phyloP scores from a whole-genome alignment of 2,888 invertebrate genomes.

The Epinotia ramella region DNA sequence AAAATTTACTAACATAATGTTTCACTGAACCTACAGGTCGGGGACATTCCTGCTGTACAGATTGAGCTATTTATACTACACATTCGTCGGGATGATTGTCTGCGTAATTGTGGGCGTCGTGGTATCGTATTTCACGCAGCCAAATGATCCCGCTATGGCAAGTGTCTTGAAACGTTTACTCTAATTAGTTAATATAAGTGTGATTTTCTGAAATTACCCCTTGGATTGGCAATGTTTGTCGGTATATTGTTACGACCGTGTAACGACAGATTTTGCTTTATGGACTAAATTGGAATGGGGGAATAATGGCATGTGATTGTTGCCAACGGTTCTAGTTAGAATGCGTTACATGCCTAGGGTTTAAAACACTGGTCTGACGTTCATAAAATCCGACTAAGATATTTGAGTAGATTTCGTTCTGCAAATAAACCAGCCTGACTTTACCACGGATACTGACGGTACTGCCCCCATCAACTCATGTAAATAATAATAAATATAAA shows the following conservation, averaged over 20 bases:
- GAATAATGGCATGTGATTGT: neutral
- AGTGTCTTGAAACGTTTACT: constrained; percentile 48
- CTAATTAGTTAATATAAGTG: constrained; percentile 27
- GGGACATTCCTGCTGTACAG: constrained; percentile 88
- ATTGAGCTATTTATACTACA: constrained; percentile 92
- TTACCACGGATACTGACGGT: too few relatives aligned
- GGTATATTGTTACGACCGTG: neutral
- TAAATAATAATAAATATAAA: too few relatives aligned
- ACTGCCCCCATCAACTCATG: too few relatives aligned
- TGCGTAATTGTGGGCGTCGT: constrained; percentile 87
- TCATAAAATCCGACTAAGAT: too few relatives aligned
- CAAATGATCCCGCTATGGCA: constrained; percentile 85
- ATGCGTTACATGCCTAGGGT: too few relatives aligned
- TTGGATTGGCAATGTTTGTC: neutral
- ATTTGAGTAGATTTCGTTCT: too few relatives aligned
- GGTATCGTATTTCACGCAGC: constrained; percentile 88
- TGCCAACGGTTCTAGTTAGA: too few relatives aligned
- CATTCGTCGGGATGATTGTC: constrained; percentile 88
- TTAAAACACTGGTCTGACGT: too few relatives aligned
- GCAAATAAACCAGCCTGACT: too few relatives aligned
- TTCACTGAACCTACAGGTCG: constrained; percentile 66
- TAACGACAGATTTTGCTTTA: neutral
- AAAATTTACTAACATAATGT: constrained; percentile 2
- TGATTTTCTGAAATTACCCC: constrained; percentile 5
- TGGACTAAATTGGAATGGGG: constrained; percentile 31